phyloP scores from a whole-genome alignment of 2,888 invertebrate genomes.

The Venusia cambrica region DNA sequence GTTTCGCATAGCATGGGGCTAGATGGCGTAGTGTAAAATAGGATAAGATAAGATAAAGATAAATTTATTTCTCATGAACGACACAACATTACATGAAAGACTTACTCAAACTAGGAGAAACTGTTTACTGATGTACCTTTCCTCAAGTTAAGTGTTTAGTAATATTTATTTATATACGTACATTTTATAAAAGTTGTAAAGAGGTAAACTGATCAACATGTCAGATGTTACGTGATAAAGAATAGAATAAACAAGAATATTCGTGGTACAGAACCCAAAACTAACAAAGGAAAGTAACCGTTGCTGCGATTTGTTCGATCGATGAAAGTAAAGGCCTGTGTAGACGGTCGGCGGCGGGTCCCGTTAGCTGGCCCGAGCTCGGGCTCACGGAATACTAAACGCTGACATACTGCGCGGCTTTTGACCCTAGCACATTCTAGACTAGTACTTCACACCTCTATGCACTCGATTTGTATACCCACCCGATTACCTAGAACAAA shows the following conservation, averaged over 20 bases:
- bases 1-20: too few relatives aligned
- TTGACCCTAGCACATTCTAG: constrained; percentile 80
- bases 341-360: constrained; percentile 63
- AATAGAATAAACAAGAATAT: constrained; percentile 42
- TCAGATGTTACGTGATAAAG: constrained; percentile 19
- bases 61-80: too few relatives aligned
- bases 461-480: constrained; percentile 52
- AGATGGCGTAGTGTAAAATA: too few relatives aligned
- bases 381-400: constrained; percentile 78
- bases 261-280: constrained; percentile 42
- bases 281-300: constrained; percentile 79
- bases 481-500: constrained; percentile 32
- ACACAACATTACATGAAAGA: too few relatives aligned
- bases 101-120: too few relatives aligned
- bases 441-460: constrained; percentile 68
- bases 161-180: too few relatives aligned
- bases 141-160: too few relatives aligned
- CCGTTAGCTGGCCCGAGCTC: constrained; percentile 72
- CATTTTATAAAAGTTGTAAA: too few relatives aligned
- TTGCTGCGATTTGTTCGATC: constrained; percentile 68
- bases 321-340: constrained; percentile 79
- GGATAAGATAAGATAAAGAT: too few relatives aligned
- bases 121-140: too few relatives aligned
- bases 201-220: neutral
- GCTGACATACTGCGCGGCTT: constrained; percentile 80